Evolutionary conservation across 2,888 invertebrate species (phyloP), one percentile per base, ranked within the genome.

Genomic region (Drosophila parthenogenetica): DNA sequence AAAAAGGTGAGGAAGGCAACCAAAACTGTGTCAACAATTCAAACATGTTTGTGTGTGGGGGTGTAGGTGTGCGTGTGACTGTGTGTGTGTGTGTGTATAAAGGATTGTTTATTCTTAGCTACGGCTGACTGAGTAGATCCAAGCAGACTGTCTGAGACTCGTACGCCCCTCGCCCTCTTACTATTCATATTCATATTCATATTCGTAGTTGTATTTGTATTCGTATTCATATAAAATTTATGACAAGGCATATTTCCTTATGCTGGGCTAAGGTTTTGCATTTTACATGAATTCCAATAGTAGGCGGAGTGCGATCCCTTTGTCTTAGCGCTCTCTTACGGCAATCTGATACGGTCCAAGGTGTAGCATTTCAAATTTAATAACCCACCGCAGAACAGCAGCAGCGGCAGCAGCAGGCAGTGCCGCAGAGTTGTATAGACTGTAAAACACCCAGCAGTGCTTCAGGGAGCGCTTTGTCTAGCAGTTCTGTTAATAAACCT

Each of bases 291-390:
- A 86, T 77, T 73, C 68, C 76, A 62, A 73, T 69, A 63, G 64
- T 22, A 63, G 17, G 35, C 35, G 11, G 13, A 11, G 13, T 5
- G 13, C 32, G 14, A 71, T 73, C 79, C 81, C 73, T 81, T 83
- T 83, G 83, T 83, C 86, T 82, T 84, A 82, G 72, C 83, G 71
- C 69, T 49, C 35, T 64, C 66, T 69, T 68, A 63, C 57, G 70
- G 86, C 81, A 83, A 84, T 86, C 86, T 81, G 83, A 84, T 84
- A 84, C 59, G 79, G 63, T 46, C 66, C 61, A 83, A 84, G 83
- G 83, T 86, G 83, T 86, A 84, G 86, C 83, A 83, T 84, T 81
- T 84, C 86, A 86, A 83, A 84, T 84, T 86, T 84, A 84, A 84
- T 84, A 84, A 84, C 79, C 79, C 71, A 73, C 72, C 66, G 53